Evolutionary conservation across 2,113 vertebrate species (phyloP), one percentile per base, ranked within the genome.

Genomic region (Corythaeola cristata): DNA sequence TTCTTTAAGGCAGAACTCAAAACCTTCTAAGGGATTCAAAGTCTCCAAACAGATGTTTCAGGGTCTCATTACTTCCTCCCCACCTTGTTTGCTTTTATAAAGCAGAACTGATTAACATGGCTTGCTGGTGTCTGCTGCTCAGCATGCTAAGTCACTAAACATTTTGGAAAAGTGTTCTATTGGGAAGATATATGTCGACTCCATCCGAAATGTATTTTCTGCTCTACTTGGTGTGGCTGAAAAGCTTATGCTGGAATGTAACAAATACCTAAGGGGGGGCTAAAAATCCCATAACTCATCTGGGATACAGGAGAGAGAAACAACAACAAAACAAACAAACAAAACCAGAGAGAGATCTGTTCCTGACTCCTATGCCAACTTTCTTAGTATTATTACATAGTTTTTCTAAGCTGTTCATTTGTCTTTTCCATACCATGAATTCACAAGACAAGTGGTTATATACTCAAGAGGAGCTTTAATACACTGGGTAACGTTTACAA

Each of bases 1-100:
- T 96, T 97, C 92, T 96, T 96, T 97, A 96, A 97, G 96, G 71
- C 83, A 93, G 76, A 97, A 97, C 63, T 92, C 96, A 96, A 97
- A 97, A 97, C 95, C 88, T 96, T 97, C 95, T 74, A 87, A 89
- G 94, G 97, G 84, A 96, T 94, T 97, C 15, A 3, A 94, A 97
- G 88, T 81, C 96, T 90, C 95, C 89, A 85, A 97, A 93, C 95
- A 98, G 95, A 96, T 91, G 78, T 93, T 93, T 91, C 88, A 86
- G 88, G 76, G 92, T 87, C 90, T 95, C 84, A 79, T 69, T 72
- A 92, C 68, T 95, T 96, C 96, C 96, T 96, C 88, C 79, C 87
- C 94, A 94, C 95, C 97, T 97, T 96, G 95, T 97, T 96, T 96
- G 95, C 94, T 96, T 96, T 96, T 96, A 94, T 92, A 97, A 96